These are phyloP conservation scores for Halcyon badia DNA, from an alignment of 2,797 vertebrate genomes.

Conservation along the genomic window DNA sequence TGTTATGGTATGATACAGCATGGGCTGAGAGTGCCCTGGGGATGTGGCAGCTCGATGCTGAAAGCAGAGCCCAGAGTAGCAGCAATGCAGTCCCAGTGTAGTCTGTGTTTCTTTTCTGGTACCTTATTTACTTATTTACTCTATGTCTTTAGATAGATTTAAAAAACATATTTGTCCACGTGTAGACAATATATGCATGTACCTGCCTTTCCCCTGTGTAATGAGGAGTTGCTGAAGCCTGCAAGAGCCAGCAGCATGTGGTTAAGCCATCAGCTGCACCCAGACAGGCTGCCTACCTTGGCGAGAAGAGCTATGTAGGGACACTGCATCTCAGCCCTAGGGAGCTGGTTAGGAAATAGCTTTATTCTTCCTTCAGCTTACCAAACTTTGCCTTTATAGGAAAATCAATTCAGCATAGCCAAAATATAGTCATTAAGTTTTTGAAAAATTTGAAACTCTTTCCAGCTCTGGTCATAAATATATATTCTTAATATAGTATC, in stretches of 20 bases:
- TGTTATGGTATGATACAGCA: accelerated
- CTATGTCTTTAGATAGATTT: background rate
- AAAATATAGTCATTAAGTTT: background rate
- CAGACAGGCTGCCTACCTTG: background rate
- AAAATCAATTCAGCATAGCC: background rate
- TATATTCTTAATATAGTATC: background rate
- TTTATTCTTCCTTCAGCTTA: background rate
- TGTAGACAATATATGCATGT: background rate
- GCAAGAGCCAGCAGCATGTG: background rate
- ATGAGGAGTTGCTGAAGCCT: background rate
- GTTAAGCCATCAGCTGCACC: background rate
- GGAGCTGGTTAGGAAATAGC: background rate
- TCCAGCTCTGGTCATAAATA: background rate
- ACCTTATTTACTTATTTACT: background rate
- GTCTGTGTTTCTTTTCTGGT: background rate
- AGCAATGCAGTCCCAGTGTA: background rate
- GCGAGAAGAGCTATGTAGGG: accelerated
- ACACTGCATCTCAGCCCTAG: background rate
- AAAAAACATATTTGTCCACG: no score
- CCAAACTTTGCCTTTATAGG: background rate
- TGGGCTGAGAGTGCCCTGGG: background rate
- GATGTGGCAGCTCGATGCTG: background rate
- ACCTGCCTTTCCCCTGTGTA: background rate
- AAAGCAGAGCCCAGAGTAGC: background rate
- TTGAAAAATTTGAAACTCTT: background rate